phyloP scores from a whole-genome alignment of 2,888 invertebrate species.

The Aphidoletes aphidimyza region DNA sequence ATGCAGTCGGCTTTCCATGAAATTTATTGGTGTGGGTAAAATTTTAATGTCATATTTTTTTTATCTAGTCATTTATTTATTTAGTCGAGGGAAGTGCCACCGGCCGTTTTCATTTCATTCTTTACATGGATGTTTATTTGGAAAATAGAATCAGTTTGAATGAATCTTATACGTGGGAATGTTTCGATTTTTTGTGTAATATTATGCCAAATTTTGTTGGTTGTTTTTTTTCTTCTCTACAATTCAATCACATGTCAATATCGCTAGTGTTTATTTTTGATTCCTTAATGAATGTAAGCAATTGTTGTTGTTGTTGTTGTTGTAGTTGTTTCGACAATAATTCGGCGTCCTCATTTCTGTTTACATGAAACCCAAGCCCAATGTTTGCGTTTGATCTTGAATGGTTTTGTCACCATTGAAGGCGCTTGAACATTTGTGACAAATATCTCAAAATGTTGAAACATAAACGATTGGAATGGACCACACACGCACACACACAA shows the following conservation, averaged over 20 bases:
- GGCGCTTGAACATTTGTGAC: not conserved
- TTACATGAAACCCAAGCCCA: not conserved
- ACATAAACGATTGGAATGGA: not conserved
- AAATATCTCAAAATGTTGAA: not conserved
- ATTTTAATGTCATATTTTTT: conserved; percentile 21
- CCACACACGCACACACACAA: no score
- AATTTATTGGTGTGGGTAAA: not conserved
- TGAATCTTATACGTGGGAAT: not conserved
- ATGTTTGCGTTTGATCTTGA: not conserved
- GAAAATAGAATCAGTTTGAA: not conserved
- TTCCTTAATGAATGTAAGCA: not conserved
- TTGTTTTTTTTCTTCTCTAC: not conserved
- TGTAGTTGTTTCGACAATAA: no score
- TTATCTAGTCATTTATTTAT: not conserved
- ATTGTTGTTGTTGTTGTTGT: not conserved
- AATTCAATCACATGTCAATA: not conserved
- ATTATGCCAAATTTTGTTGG: not conserved
- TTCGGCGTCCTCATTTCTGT: not conserved
- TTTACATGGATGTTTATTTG: not conserved
- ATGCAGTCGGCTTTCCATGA: not conserved
- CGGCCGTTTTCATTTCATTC: not conserved
- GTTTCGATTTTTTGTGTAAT: conserved; percentile 3
- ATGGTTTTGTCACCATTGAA: not conserved
- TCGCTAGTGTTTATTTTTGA: not conserved
- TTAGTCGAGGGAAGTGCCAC: conserved; percentile 14